Evolutionary conservation across 2,888 invertebrate genomes (phyloP), one percentile per base, ranked within the genome.

Genomic region (Cheilosia impressa): DNA sequence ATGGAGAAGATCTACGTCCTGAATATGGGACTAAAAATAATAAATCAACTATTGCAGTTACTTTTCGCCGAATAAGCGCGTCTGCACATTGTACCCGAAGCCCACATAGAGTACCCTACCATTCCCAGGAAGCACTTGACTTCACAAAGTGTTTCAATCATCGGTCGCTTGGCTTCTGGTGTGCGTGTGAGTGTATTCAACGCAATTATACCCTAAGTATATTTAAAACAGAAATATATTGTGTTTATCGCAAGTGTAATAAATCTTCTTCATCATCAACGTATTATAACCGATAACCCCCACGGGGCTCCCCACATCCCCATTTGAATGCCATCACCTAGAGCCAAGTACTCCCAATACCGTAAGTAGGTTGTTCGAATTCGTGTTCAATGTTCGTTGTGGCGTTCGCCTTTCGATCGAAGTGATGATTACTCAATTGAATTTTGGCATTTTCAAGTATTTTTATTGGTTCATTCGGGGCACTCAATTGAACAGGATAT

Each of bases 401-500:
- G n/a, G 17, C 17, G 3, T 5, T n/a, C 17, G 5, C 31, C 34
- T 57, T 45, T 7, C 41, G 53, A 66, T 27, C 43, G 53, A 50
- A 31, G 38, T n/a, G 45, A 34, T 73, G 73, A 73, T 55, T 63
- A 45, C 63, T 63, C 63, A 63, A 73, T 63, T 55, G 55, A 55
- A 55, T 73, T 72, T 73, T 73, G 73, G 62, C 73, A 73, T 31
- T 63, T 73, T 63, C 45, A 63, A 73, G 73, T 63, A 55, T 34
- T 63, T 55, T 47, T 47, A 55, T 63, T 53, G 27, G 58, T 47
- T 57, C 24, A 47, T 22, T 19, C 9, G 34, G 19, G 38, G 38
- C 52, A 53, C 52, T 65, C 24, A 43, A 24, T 31, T 9, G 41
- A 50, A 53, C 22, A 38, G 17, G 17, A 34, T 9, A 9, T 10